phyloP scores from a whole-genome alignment of 2,113 vertebrate genomes.

The Cepphus grylle region DNA sequence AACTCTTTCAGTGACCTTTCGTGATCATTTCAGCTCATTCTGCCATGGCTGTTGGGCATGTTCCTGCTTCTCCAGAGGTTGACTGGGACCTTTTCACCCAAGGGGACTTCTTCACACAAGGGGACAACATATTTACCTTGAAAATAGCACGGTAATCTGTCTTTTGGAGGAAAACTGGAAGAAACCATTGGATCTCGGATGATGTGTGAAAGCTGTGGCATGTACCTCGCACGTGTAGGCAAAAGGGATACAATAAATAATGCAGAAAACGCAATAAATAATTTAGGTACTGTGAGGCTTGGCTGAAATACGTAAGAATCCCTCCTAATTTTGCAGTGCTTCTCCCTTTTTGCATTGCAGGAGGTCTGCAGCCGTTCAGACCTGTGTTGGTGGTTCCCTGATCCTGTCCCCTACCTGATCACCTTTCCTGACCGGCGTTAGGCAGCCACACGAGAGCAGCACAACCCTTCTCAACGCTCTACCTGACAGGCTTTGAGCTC shows the following conservation, averaged over 20 bases:
- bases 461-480: neutral
- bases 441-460: neutral
- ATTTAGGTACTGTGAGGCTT: neutral
- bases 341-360: neutral
- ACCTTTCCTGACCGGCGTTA: neutral
- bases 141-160: neutral
- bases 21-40: neutral
- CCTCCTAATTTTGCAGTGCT: neutral
- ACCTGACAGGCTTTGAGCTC: neutral
- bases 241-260: neutral
- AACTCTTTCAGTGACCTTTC: neutral
- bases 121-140: neutral
- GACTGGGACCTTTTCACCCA: neutral
- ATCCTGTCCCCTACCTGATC: neutral
- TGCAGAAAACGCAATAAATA: neutral
- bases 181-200: neutral
- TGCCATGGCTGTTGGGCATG: neutral
- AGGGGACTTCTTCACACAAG: neutral
- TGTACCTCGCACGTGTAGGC: neutral
- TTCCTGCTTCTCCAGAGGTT: neutral
- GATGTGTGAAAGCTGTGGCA: neutral
- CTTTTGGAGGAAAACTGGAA: neutral
- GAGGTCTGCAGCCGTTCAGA: neutral
- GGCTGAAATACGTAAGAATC: neutral
- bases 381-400: rapidly evolving